Conservation (phyloP, 23 tunicate species). For the Oikopleura vanhoeffeni region DNA sequence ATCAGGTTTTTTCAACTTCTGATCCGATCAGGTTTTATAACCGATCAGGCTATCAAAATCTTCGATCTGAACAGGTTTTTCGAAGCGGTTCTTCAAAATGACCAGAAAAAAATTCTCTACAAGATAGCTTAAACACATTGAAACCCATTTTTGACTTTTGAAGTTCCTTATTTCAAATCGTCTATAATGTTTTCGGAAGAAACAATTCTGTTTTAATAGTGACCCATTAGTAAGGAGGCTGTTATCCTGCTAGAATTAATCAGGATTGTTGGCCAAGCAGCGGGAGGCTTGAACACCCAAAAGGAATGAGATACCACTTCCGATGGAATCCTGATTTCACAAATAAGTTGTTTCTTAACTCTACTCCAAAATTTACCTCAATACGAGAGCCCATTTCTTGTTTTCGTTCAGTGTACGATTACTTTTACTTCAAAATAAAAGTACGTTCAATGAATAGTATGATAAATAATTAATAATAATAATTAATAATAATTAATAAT, state of each 20-base stretch:
- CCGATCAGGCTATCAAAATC: too few relatives aligned
- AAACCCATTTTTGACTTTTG: too few relatives aligned
- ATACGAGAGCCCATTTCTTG: not conserved
- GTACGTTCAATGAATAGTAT: too few relatives aligned
- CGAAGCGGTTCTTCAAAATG: too few relatives aligned
- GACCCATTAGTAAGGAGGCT: not conserved
- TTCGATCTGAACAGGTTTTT: not conserved
- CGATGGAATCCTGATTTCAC: not conserved
- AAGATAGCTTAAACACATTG: too few relatives aligned
- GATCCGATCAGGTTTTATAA: too few relatives aligned
- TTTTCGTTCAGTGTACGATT: not conserved
- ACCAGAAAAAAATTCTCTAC: too few relatives aligned
- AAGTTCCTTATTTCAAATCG: too few relatives aligned
- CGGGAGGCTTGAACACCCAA: not conserved
- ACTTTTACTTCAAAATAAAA: not conserved
- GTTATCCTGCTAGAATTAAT: not conserved
- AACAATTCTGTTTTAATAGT: not conserved
- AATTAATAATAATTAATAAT: too few relatives aligned
- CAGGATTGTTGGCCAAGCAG: not conserved
- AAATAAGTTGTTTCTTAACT: not conserved
- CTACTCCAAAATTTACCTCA: not conserved
- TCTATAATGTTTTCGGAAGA: too few relatives aligned
- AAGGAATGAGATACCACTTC: not conserved
- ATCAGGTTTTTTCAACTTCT: too few relatives aligned
- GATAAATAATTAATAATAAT: too few relatives aligned